These are phyloP conservation scores for Thaumatotibia leucotreta DNA, from an alignment of 1,140 invertebrate species.

Conservation along the genomic window DNA sequence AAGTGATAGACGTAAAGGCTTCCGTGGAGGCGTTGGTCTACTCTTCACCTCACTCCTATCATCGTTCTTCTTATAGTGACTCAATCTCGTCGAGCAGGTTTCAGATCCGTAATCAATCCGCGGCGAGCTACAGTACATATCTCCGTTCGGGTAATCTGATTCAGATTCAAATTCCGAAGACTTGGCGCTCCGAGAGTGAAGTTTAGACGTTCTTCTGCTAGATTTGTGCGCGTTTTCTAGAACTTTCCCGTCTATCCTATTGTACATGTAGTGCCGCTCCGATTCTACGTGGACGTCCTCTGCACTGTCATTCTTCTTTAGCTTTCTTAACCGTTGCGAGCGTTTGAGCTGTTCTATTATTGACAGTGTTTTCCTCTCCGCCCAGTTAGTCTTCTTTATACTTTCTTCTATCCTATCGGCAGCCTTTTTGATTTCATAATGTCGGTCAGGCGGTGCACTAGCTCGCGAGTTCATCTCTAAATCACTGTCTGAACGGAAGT, in stretches of 20 bases:
- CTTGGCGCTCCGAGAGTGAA: conserved; percentile 79
- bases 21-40: conserved; percentile 87
- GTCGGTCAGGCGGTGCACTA: conserved; percentile 32
- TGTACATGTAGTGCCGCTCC: conserved; percentile 62
- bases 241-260: conserved; percentile 71
- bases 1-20: conserved; percentile 87
- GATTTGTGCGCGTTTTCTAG: conserved; percentile 73
- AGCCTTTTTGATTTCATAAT: conserved; percentile 55
- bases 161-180: conserved; percentile 83
- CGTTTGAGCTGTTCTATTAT: conserved; percentile 68
- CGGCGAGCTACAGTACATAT: conserved; percentile 58
- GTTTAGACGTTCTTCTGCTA: conserved; percentile 60
- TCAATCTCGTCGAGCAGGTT: conserved; percentile 61
- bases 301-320: conserved; percentile 63
- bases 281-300: conserved; percentile 59
- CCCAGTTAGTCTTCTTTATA: conserved; percentile 72
- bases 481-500: conserved; percentile 58
- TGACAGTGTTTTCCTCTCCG: conserved; percentile 62
- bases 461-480: conserved; percentile 36
- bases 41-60: conserved; percentile 59
- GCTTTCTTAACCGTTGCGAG: conserved; percentile 57
- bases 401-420: conserved; percentile 64
- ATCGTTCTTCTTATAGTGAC: conserved; percentile 71
- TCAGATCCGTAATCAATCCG: conserved; percentile 78
- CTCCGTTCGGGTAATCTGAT: conserved; percentile 69